These are phyloP conservation scores for Hypocryptadius cinnamomeus DNA, from an alignment of 2,113 vertebrate genomes.

Conservation along the genomic window DNA sequence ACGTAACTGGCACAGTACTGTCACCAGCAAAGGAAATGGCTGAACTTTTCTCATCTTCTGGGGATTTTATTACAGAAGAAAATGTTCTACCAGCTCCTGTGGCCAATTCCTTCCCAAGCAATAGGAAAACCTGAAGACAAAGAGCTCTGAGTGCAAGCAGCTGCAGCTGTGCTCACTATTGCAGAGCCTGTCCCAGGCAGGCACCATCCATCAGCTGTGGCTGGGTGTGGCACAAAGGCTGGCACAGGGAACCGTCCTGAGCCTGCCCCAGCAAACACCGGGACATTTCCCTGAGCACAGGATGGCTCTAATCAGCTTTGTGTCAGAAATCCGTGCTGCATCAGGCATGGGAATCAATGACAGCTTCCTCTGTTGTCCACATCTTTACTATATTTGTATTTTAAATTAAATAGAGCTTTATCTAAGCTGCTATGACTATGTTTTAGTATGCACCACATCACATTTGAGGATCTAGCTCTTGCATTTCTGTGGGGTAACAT, in stretches of 20 bases:
- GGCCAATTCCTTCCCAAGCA: neutral
- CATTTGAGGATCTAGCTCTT: neutral
- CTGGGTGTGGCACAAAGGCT: neutral
- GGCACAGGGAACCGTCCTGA: neutral
- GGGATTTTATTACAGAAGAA: neutral
- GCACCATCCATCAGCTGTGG: neutral
- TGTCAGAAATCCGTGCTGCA: neutral
- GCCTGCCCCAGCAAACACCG: neutral
- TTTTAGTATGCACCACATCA: neutral
- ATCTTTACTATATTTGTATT: neutral
- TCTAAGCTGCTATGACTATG: neutral
- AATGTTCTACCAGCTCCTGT: neutral
- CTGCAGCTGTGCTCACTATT: neutral
- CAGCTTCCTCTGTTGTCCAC: neutral
- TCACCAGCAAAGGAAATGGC: neutral
- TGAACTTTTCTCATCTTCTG: neutral
- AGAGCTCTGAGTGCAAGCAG: neutral
- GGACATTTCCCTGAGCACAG: neutral
- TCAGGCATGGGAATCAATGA: neutral
- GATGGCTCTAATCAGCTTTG: neutral
- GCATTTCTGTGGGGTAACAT: neutral
- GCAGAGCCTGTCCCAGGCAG: neutral
- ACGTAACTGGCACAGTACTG: neutral
- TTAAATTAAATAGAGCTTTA: neutral
- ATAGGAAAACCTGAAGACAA: neutral